Percentiles rank a stretch among this genome's conserved stretches.
These are phyloP conservation scores for Mesoclemmys tuberculata DNA, from an alignment of 2,113 vertebrate genomes.

Conservation along the genomic window DNA sequence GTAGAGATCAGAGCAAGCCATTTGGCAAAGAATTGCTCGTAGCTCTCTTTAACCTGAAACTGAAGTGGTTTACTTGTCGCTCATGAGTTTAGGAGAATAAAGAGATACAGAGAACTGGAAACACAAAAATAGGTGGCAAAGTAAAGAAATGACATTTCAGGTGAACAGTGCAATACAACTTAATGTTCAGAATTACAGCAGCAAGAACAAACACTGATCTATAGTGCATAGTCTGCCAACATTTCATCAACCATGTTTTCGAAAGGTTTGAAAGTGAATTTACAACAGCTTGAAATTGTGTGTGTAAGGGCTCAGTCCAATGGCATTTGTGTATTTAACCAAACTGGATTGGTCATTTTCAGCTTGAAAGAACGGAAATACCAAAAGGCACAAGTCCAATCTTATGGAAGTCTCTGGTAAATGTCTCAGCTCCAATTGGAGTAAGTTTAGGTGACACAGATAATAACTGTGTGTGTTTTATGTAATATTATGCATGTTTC, in stretches of 20 bases:
- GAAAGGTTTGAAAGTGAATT: not conserved
- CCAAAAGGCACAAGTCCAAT: slow-evolving; percentile 17
- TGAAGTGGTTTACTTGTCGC: not conserved
- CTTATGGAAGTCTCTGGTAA: not conserved
- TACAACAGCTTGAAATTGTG: not conserved
- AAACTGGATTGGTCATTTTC: not conserved
- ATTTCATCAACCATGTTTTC: rapidly evolving
- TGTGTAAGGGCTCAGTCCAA: not conserved
- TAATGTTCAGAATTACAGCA: not conserved
- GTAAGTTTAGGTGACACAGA: not conserved
- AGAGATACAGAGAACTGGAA: not conserved
- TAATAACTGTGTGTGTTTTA: not conserved
- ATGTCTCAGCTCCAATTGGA: not conserved
- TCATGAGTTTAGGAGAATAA: not conserved
- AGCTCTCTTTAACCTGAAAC: not conserved
- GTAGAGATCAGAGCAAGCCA: not conserved
- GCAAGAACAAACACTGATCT: not conserved
- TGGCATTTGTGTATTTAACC: not conserved
- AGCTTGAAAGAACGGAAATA: not conserved
- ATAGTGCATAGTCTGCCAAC: rapidly evolving
- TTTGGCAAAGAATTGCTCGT: not conserved
- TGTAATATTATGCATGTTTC: not conserved
- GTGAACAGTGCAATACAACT: not conserved
- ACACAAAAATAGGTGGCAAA: not conserved
- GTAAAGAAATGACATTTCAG: not conserved